Evolutionary conservation across 2,888 invertebrate species (phyloP).

Genomic region (Cataglyphis altisquamis): DNA sequence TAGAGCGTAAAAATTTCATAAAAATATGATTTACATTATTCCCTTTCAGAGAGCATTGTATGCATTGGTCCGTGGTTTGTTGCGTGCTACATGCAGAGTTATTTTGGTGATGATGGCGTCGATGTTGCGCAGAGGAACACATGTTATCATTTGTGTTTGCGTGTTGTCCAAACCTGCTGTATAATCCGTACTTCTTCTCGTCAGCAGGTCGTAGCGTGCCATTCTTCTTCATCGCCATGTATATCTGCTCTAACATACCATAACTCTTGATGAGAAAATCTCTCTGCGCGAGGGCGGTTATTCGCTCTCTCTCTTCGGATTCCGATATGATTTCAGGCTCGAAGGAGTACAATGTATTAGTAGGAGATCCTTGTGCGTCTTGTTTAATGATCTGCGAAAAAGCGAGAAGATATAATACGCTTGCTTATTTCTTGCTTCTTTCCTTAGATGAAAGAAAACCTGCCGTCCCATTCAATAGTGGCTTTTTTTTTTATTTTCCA

Average conservation of each 20-base stretch:
- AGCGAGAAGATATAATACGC: not conserved
- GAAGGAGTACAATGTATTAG: conserved; percentile 87
- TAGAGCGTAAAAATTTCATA: not conserved
- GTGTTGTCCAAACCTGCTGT: conserved; percentile 57
- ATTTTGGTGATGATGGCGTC: conserved; percentile 30
- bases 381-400: conserved; percentile 64
- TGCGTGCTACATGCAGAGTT: not conserved
- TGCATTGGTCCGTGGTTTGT: conserved; percentile 24
- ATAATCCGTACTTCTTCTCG: conserved; percentile 88
- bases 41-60: conserved; percentile 59
- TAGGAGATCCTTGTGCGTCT: conserved; percentile 18
- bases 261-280: conserved; percentile 91
- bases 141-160: conserved; percentile 43
- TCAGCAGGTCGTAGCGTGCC: conserved; percentile 89
- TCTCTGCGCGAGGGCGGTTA: conserved; percentile 89
- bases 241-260: conserved; percentile 90
- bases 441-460: not conserved
- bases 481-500: not conserved
- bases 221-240: conserved; percentile 90
- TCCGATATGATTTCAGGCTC: conserved; percentile 90
- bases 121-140: conserved; percentile 35
- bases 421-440: not conserved
- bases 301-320: conserved; percentile 91
- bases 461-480: not conserved
- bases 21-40: conserved; percentile 53